Conservation (phyloP, 2,888 invertebrate species). For the Nesidiocoris tenuis region DNA sequence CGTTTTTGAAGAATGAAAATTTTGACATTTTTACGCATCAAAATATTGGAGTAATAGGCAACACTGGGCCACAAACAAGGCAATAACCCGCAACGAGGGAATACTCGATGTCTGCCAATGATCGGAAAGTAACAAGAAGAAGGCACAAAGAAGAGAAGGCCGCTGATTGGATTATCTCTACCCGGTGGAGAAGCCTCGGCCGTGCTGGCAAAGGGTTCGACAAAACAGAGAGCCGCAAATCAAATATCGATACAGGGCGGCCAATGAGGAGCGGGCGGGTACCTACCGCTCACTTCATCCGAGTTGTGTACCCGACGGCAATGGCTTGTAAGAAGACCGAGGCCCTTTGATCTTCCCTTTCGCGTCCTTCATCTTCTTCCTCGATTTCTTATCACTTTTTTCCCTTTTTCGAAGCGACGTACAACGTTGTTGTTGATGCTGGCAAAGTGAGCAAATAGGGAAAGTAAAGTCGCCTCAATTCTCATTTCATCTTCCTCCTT, state of each 20-base stretch:
- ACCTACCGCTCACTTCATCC: background rate
- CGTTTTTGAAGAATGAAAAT: too few relatives aligned
- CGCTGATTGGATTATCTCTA: background rate
- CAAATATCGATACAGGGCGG: background rate
- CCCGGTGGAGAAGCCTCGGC: background rate
- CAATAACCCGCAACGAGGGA: too few relatives aligned
- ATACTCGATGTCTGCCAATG: too few relatives aligned
- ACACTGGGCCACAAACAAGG: too few relatives aligned
- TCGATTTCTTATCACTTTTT: background rate
- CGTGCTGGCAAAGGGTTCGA: background rate
- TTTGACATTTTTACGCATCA: too few relatives aligned
- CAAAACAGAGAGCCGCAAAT: background rate
- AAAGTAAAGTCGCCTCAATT: background rate
- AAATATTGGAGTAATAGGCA: too few relatives aligned
- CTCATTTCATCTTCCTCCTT: background rate
- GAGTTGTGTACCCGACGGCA: background rate
- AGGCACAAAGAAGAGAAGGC: background rate
- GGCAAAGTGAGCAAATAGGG: background rate
- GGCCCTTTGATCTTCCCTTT: background rate
- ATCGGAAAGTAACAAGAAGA: background rate
- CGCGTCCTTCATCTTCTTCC: background rate
- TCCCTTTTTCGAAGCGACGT: background rate
- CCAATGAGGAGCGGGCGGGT: background rate
- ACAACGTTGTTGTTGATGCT: background rate
- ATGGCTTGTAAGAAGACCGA: background rate